Base-by-base conservation (phyloP, 2,888 invertebrate genomes). In the Schrankia costaestrigalis region DNA sequence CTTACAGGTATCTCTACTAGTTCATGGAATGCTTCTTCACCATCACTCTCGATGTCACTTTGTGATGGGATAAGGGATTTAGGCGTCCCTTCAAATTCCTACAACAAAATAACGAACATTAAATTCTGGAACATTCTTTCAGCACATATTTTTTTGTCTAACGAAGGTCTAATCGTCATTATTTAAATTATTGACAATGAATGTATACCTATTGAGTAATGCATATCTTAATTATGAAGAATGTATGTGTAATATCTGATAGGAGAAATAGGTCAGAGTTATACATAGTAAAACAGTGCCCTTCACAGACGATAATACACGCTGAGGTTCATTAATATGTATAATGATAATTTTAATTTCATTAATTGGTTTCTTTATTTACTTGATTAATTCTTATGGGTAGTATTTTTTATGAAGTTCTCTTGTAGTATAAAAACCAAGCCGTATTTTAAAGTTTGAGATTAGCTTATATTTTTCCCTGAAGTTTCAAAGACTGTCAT, bases 41-140 rank as follows among this genome's bases (percentile, higher is more conserved):
- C 85, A 55, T 89, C 89, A 48, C 88, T 89, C 43, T 89, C 89
- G 49, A 78, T 78, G 47, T 89, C 88, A 56, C 74, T 82, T 21
- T 75, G 67, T 17, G 63, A 58, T 2, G 75, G 46, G 26, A 76
- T 58, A 35, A 68, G 73, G 11, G 59, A 47, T 54, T 89, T 84
- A 0, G 74, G 63, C 1, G 71, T 74, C 33, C 64, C 69, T 41
- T 82, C 83, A 11, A 71, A 69, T 46, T 82, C 86, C 89, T 89
- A 61, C 1, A 56, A 37, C 3, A 41, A 39, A 46, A 38, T 30
- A 30, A n/a, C n/a, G n/a, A n/a, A n/a, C n/a, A n/a, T n/a, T n/a
- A n/a, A n/a, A n/a, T n/a, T n/a, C n/a, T n/a, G n/a, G n/a, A n/a
- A n/a, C n/a, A n/a, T n/a, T n/a, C n/a, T n/a, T n/a, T n/a, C n/a